Base-by-base conservation (phyloP, 1,140 invertebrate species). In the Euura saliciscinereae region DNA sequence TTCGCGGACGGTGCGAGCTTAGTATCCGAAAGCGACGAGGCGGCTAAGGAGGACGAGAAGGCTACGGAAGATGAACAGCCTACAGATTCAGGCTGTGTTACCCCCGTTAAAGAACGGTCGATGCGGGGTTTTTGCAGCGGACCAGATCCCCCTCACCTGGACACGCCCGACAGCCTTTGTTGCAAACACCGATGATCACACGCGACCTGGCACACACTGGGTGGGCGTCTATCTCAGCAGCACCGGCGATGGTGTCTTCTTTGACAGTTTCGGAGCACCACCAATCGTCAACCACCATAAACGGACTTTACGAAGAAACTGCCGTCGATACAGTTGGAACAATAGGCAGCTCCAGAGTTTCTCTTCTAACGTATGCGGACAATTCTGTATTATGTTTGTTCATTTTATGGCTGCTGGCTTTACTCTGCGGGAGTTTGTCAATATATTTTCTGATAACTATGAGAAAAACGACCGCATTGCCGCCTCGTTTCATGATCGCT, bases 331-430 rank as follows among this genome's bases (percentile, higher is more conserved):
- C 69, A 45, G 68, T 11, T 70, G 42, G 10, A 65, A 64, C 44
- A 43, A 11, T 42, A 51, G 67, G 65, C 66, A 71, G 13, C 44
- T 74, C 44, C 66, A 71, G 45, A 43, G 65, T 28, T 28, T 65
- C 5, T 51, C 67, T 65, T 71, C 65, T 8, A 10, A 71, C 7
- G 44, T 68, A n/a, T 74, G 73, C 59, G 67, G 73, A 11, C 70
- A 74, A 42, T 74, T 71, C 46, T 74, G 73, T 69, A 51, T 74
- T 51, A 69, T 74, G 66, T 74, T 74, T 72, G 43, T 71, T 11
- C 70, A 74, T 68, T 65, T 43, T 68, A 74, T 74, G 73, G 67
- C 70, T 71, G 51, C 59, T 65, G 45, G 45, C 11, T 51, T 51
- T 28, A 28, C 28, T 28, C 28, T 28, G 28, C 28, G 28, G 28